Evolutionary conservation across 1,140 invertebrate species (phyloP), one percentile per base, ranked within the genome.

Genomic region (Zaprionus tsacasi): DNA sequence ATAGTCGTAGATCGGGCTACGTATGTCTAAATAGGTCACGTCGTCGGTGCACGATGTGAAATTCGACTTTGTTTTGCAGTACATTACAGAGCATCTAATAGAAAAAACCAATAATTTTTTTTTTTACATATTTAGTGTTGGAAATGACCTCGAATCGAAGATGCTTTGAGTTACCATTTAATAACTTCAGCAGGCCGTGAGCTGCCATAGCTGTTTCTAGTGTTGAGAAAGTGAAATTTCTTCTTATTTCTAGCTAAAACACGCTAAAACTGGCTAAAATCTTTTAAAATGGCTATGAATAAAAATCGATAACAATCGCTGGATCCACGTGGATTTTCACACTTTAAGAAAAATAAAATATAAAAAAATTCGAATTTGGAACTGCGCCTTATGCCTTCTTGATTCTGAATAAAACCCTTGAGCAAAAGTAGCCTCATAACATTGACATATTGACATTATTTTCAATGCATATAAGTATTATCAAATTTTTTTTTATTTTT

Each of bases 41-140:
- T 50, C 45, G 2, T 3, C 5, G 17, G 3, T 12, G 45, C 11
- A 25, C 11, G 17, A 6, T 25, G 15, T 21, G 17, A 50, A 50
- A 11, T 0, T 12, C 17, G 45, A 50, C 45, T 25, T 50, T 3
- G 17, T 21, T 50, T 50, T 50, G 45, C 45, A 50, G 21, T 50
- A 25, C 45, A 50, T 50, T 50, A 17, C 45, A 50, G 17, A 50
- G 17, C 11, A 17, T 50, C 17, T 25, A 17, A 50, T 50, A 50
- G 1, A 50, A n/a, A 50, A 25, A 17, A 25, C 27, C 27, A 30
- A 30, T 30, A 30, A 30, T 30, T 30, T 15, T 50, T 48, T 25
- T 50, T 17, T 50, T 50, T 17, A 50, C 45, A 50, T 50, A 25
- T 50, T 21, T 17, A 50, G 45, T 50, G 45, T 50, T 50, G 10